Evolutionary conservation across 2,797 vertebrate genomes (phyloP), one percentile per base, ranked within the genome.

Genomic region (Schizothorax lantsangensis): DNA sequence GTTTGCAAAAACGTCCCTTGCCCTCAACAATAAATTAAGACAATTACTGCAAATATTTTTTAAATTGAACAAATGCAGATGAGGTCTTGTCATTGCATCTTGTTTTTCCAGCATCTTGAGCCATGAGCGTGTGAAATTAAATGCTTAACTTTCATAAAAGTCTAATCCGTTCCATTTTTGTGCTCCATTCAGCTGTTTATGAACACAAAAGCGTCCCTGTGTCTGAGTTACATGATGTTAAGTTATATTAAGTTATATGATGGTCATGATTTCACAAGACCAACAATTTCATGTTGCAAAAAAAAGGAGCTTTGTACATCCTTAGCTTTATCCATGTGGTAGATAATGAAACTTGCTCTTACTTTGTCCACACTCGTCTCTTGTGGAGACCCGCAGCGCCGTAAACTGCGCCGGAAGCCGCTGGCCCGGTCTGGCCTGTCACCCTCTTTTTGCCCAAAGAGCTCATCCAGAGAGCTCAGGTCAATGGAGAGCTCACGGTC

Each of bases 401-500:
- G 83, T 83, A 94, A 87, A 15, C 92, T 91, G 23, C 92, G 91
- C 7, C 94, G 92, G 77, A 95, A 83, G n/a, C 73, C 79, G 14
- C 57, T 71, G 1, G 90, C 91, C 83, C 85, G 81, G 84, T 95
- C 93, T 66, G 87, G 84, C 62, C 91, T 92, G 11, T 91, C 90
- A 14, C 85, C 92, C 83, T 95, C 95, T 89, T 94, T 96, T 88
- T 95, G 95, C 57, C 95, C 85, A 54, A 96, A 96, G 84, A 96
- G 92, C 91, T 96, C 96, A 68, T 96, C 95, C 90, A 96, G 91
- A 74, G 94, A 96, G 83, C 89, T 92, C 33, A 96, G 93, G 89
- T 96, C 96, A 11, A 96, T 95, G 17, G 93, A 91, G 86, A 96
- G 95, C 88, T 96, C 95, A 0, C 95, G 94, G 36, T 95, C 95